These are phyloP conservation scores for Graptemys geographica DNA, from an alignment of 2,797 vertebrate genomes.

Conservation along the genomic window DNA sequence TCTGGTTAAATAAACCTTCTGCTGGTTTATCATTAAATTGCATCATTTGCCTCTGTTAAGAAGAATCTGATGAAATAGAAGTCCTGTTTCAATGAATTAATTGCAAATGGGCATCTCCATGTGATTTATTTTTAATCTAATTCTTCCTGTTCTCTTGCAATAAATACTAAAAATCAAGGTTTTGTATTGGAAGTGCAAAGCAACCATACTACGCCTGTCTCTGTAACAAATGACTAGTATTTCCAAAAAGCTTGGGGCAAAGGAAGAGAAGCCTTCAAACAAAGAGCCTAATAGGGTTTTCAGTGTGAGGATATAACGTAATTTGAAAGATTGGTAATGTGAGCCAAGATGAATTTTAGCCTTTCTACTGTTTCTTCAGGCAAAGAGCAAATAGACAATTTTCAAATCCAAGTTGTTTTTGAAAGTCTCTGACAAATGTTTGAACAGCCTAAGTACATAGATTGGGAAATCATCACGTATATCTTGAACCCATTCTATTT, in stretches of 20 bases:
- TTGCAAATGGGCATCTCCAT: background rate
- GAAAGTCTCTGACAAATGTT: slow-evolving; percentile 7
- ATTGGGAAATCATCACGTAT: too few relatives aligned
- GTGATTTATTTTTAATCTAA: background rate
- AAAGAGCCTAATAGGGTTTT: background rate
- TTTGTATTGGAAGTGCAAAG: background rate
- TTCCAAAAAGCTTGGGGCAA: slow-evolving; percentile 15
- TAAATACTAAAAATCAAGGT: background rate
- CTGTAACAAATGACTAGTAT: background rate
- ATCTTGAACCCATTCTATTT: background rate
- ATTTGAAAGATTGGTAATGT: background rate
- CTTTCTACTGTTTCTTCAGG: slow-evolving; percentile 6
- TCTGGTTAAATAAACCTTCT: background rate
- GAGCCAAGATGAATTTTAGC: slow-evolving; percentile 25
- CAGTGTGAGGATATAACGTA: background rate
- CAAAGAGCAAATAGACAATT: slow-evolving; percentile 6
- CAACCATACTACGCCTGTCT: background rate
- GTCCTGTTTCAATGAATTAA: background rate
- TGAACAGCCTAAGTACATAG: background rate
- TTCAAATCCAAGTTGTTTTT: background rate
- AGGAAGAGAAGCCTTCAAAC: slow-evolving; percentile 15
- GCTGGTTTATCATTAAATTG: background rate
- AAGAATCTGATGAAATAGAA: background rate
- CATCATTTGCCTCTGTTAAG: background rate
- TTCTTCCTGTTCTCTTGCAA: background rate